These are phyloP conservation scores for Solenodon paradoxus DNA, from an alignment of 2,113 vertebrate species.

Conservation along the genomic window DNA sequence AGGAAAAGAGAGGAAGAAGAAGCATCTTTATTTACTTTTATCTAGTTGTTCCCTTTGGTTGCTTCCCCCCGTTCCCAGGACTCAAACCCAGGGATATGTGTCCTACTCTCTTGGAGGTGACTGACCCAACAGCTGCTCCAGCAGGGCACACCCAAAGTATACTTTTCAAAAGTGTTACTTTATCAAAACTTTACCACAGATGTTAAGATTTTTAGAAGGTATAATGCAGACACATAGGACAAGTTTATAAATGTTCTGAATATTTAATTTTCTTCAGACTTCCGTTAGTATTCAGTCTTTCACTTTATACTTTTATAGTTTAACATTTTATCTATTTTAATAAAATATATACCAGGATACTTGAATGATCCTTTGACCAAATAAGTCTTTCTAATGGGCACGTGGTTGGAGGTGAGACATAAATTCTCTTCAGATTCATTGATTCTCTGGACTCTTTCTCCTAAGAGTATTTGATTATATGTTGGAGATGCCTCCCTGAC, in stretches of 20 bases:
- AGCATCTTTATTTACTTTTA: too few relatives aligned
- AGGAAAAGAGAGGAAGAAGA: too few relatives aligned
- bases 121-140: too few relatives aligned
- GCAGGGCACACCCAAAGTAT: too few relatives aligned
- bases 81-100: too few relatives aligned
- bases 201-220: background rate
- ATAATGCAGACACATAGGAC: background rate
- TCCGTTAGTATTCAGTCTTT: background rate
- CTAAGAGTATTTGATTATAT: background rate
- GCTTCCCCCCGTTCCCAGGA: too few relatives aligned
- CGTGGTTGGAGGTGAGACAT: background rate
- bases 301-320: background rate
- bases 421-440: constrained; percentile 10
- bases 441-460: background rate
- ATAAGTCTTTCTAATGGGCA: background rate
- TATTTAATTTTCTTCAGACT: constrained; percentile 20
- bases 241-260: constrained; percentile 7
- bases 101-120: too few relatives aligned
- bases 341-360: background rate
- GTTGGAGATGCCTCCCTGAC: background rate
- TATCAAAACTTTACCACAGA: background rate
- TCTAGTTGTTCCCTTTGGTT: too few relatives aligned
- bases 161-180: constrained; percentile 4
- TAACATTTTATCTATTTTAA: constrained; percentile 29
- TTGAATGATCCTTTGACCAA: background rate